Evolutionary conservation across 2,113 vertebrate genomes (phyloP).

Genomic region (Nothoprocta pentlandii): DNA sequence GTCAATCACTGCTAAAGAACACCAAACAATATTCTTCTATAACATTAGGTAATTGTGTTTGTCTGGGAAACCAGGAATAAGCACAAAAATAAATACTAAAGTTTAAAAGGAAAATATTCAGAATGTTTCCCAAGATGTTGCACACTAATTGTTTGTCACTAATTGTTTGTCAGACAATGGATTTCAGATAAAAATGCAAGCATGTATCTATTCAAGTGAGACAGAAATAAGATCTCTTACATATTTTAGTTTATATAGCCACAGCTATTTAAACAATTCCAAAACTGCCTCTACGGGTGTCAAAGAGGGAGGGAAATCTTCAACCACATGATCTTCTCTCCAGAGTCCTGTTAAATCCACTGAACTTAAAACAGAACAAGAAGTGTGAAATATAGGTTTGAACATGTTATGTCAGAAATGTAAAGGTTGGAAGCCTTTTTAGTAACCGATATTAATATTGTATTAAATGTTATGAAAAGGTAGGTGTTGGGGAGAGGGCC

Average conservation of each 20-base stretch:
- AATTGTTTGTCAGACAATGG: neutral
- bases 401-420: slow-evolving; percentile 80
- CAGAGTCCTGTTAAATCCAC: slow-evolving; percentile 83
- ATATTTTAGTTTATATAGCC: slow-evolving; percentile 50
- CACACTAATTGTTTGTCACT: slow-evolving; percentile 2
- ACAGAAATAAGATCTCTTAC: slow-evolving; percentile 20
- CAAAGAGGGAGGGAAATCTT: slow-evolving; percentile 80
- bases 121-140: slow-evolving; percentile 48
- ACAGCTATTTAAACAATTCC: slow-evolving; percentile 78
- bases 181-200: neutral
- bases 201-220: neutral
- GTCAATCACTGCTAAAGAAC: slow-evolving; percentile 62
- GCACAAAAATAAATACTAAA: slow-evolving; percentile 8
- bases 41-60: slow-evolving; percentile 53
- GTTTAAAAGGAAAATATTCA: neutral
- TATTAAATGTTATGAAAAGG: slow-evolving; percentile 83
- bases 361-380: slow-evolving; percentile 85
- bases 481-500: slow-evolving; percentile 74
- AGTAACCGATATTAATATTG: slow-evolving; percentile 84
- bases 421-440: slow-evolving; percentile 82
- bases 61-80: slow-evolving; percentile 55
- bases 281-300: slow-evolving; percentile 76
- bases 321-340: slow-evolving; percentile 81
- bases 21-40: slow-evolving; percentile 39
- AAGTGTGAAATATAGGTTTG: slow-evolving; percentile 84